Percentiles rank a stretch among this genome's conserved stretches.
Conservation (phyloP, 2,797 vertebrate species). For the Scarus forsteni region DNA sequence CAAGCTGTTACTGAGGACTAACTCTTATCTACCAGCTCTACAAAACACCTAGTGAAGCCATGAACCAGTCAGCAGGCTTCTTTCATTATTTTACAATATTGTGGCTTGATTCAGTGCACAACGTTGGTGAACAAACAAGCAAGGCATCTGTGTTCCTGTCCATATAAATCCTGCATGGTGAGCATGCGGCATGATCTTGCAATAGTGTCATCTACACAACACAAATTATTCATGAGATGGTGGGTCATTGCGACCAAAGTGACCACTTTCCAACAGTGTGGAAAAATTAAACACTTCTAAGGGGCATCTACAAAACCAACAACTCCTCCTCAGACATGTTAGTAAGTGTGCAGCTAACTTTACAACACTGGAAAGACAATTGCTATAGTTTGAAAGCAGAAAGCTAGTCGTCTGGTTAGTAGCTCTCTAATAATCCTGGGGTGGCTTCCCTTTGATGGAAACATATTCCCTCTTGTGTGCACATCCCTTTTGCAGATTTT, state of each 20-base stretch:
- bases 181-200: conserved; percentile 79
- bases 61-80: conserved; percentile 79
- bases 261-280: conserved; percentile 60
- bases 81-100: conserved; percentile 77
- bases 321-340: conserved; percentile 58
- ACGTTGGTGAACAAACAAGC: conserved; percentile 84
- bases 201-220: conserved; percentile 74
- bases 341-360: conserved; percentile 63
- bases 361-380: conserved; percentile 34
- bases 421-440: conserved; percentile 42
- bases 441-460: conserved; percentile 56
- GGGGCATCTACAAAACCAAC: conserved; percentile 22
- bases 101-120: conserved; percentile 85
- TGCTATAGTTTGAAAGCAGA: conserved; percentile 54
- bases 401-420: conserved; percentile 51
- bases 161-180: conserved; percentile 80
- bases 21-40: conserved; percentile 73
- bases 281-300: conserved; percentile 41
- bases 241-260: conserved; percentile 49
- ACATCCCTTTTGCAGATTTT: conserved; percentile 53
- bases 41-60: conserved; percentile 80
- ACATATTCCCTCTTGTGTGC: conserved; percentile 32
- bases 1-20: conserved; percentile 71
- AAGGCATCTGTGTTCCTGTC: conserved; percentile 86
- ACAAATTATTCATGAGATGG: conserved; percentile 68